A percentile compares a stretch with the other conserved stretches of the same genome.
phyloP scores from a whole-genome alignment of 1,140 invertebrate genomes.

The Ceratina japonica region DNA sequence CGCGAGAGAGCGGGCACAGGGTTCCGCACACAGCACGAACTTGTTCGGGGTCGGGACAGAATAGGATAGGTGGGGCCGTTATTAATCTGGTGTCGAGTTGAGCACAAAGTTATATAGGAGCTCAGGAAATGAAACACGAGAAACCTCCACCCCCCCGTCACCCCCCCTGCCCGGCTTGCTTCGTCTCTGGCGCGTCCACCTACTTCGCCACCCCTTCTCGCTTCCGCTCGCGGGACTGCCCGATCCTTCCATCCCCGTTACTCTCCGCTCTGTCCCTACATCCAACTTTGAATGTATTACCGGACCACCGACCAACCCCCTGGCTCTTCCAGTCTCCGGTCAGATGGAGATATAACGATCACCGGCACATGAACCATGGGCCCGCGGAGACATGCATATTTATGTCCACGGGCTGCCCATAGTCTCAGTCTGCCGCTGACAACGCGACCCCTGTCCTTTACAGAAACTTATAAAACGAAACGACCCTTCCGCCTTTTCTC shows the following conservation, averaged over 20 bases:
- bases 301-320: constrained; percentile 65
- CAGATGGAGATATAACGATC: constrained; percentile 75
- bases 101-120: constrained; percentile 81
- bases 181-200: constrained; percentile 51
- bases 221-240: constrained; percentile 31
- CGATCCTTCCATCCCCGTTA: constrained; percentile 61
- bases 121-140: constrained; percentile 81
- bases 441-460: constrained; percentile 46
- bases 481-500: neutral
- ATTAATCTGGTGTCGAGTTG: constrained; percentile 81
- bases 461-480: constrained; percentile 14
- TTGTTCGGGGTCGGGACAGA: constrained; percentile 74
- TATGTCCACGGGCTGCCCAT: constrained; percentile 64
- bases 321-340: constrained; percentile 67
- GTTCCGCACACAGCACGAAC: constrained; percentile 73
- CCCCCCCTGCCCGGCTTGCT: constrained; percentile 35
- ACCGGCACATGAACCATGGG: constrained; percentile 73
- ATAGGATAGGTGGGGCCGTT: constrained; percentile 78
- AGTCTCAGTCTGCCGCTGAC: constrained; percentile 58
- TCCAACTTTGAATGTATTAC: constrained; percentile 78
- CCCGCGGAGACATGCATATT: constrained; percentile 76
- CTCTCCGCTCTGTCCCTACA: constrained; percentile 69
- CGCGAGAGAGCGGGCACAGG: constrained; percentile 54
- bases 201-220: constrained; percentile 14
- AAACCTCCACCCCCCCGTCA: constrained; percentile 69